phyloP scores from a whole-genome alignment of 2,113 vertebrate genomes.

The Leptocoma aspasia region DNA sequence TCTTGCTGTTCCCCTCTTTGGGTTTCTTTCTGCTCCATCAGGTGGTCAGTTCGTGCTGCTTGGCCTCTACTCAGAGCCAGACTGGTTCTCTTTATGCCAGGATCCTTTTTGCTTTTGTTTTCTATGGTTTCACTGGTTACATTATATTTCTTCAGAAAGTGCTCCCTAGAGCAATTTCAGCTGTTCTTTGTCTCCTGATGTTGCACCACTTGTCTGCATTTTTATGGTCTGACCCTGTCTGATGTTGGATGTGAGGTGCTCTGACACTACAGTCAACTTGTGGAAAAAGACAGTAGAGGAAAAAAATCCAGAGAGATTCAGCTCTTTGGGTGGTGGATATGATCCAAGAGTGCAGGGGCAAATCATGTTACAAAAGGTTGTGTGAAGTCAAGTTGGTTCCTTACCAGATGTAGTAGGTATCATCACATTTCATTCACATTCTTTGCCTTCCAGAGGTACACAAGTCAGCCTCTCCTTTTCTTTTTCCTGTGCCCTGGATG shows the following conservation, averaged over 20 bases:
- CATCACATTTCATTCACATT: not conserved
- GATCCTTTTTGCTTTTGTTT: not conserved
- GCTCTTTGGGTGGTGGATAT: not conserved
- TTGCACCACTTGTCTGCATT: not conserved
- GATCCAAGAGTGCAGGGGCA: not conserved
- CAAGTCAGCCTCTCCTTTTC: not conserved
- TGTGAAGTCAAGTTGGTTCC: not conserved
- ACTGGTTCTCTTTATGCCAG: not conserved
- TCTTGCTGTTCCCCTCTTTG: not conserved
- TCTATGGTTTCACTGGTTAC: not conserved
- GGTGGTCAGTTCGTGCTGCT: not conserved
- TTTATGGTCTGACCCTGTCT: not conserved
- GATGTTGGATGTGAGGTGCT: not conserved
- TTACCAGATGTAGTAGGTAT: not conserved
- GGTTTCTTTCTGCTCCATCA: not conserved
- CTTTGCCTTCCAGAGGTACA: not conserved
- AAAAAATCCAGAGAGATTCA: not conserved
- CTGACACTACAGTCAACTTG: not conserved
- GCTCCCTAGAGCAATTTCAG: not conserved
- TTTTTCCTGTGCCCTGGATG: not conserved
- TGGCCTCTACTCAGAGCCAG: not conserved
- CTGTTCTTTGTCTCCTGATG: not conserved
- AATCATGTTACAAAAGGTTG: not conserved
- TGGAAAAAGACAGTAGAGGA: not conserved
- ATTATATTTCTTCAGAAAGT: not conserved